A percentile compares a stretch with the other conserved stretches of the same genome.
These are phyloP conservation scores for Tachypleus tridentatus DNA, from an alignment of 1,140 invertebrate species.

Conservation along the genomic window DNA sequence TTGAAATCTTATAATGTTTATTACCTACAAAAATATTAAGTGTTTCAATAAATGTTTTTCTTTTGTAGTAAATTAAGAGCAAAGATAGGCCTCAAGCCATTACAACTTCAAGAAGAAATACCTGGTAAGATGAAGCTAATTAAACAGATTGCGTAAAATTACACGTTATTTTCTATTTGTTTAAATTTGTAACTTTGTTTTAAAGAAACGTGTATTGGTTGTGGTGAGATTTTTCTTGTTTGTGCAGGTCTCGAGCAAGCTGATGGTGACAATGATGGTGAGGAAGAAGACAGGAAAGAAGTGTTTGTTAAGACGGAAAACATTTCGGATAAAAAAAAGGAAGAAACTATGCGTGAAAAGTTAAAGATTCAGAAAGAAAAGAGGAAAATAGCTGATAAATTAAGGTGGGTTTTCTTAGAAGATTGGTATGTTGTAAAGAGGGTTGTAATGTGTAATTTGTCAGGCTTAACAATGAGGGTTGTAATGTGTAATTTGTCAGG, in stretches of 20 bases:
- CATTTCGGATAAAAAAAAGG: slow-evolving; percentile 54
- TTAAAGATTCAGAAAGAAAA: slow-evolving; percentile 33
- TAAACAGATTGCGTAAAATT: too few species aligned
- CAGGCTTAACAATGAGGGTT: too few species aligned
- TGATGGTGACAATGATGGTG: slow-evolving; percentile 25
- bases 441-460: too few species aligned
- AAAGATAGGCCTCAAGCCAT: slow-evolving; percentile 84
- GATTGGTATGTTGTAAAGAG: too few species aligned
- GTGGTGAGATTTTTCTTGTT: slow-evolving; percentile 4
- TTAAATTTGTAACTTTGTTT: not conserved
- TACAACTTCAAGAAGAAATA: slow-evolving; percentile 50
- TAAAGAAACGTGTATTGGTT: slow-evolving; percentile 19
- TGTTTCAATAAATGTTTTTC: not conserved
- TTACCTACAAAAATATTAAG: too few species aligned
- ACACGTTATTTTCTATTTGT: not conserved
- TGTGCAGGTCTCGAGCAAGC: slow-evolving; percentile 4
- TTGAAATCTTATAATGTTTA: too few species aligned
- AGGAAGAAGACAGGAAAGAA: slow-evolving; percentile 32
- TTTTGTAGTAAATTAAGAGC: slow-evolving; percentile 55
- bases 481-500: too few species aligned
- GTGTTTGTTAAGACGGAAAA: slow-evolving; percentile 43
- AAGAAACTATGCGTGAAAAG: slow-evolving; percentile 72
- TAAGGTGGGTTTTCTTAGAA: slow-evolving; percentile 4
- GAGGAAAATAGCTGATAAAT: slow-evolving; percentile 16
- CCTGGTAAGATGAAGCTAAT: slow-evolving; percentile 3